phyloP scores from a whole-genome alignment of 2,113 vertebrate species.

The Ovis aries region DNA sequence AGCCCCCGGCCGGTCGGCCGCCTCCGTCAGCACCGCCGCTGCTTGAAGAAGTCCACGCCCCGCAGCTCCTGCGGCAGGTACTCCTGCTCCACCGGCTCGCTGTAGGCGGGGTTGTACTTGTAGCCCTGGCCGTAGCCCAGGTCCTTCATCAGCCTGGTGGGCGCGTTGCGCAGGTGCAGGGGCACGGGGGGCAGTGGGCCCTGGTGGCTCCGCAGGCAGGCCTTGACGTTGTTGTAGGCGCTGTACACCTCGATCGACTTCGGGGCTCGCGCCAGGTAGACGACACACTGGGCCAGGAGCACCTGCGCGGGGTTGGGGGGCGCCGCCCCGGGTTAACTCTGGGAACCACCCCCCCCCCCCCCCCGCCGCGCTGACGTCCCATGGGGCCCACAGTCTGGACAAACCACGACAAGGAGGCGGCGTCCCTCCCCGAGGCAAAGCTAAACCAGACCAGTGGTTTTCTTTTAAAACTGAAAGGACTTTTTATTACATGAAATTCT shows the following conservation, averaged over 20 bases:
- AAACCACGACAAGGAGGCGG: background rate
- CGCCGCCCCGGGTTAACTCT: background rate
- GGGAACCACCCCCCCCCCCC: background rate
- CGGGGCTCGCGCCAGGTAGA: slow-evolving; percentile 91
- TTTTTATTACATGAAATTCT: background rate
- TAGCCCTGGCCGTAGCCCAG: slow-evolving; percentile 93
- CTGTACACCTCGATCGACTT: slow-evolving; percentile 93
- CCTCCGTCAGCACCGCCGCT: slow-evolving; percentile 48
- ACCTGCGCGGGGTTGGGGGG: slow-evolving; percentile 82
- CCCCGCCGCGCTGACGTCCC: accelerated
- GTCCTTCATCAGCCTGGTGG: slow-evolving; percentile 93
- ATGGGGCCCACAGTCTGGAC: background rate
- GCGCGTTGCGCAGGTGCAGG: slow-evolving; percentile 93
- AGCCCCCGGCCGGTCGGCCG: background rate
- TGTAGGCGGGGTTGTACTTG: slow-evolving; percentile 92
- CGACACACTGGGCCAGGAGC: slow-evolving; percentile 94
- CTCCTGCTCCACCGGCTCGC: slow-evolving; percentile 86
- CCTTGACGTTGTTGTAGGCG: slow-evolving; percentile 91
- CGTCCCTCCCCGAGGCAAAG: background rate
- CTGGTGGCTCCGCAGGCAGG: slow-evolving; percentile 88
- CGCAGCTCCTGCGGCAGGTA: slow-evolving; percentile 90
- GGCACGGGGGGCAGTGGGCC: slow-evolving; percentile 94
- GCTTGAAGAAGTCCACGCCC: slow-evolving; percentile 87
- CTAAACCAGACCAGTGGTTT: background rate
- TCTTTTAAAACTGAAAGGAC: background rate